Evolutionary conservation across 2,797 vertebrate genomes (phyloP).

Genomic region (Leucoraja ocellata): DNA sequence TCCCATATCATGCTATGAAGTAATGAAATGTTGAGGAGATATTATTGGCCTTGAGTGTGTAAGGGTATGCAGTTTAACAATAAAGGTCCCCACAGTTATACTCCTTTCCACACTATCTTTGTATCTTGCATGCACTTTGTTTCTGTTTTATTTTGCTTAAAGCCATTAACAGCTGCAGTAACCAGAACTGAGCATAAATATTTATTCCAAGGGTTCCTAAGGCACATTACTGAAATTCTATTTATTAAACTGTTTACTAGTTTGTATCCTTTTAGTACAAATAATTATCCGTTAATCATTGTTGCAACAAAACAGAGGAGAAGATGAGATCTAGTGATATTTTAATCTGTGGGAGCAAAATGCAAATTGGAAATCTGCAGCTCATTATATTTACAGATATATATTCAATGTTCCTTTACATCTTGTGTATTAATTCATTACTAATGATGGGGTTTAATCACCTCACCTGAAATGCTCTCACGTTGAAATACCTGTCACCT

Average conservation of each 20-base stretch:
- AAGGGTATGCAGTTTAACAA: neutral
- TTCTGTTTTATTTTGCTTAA: neutral
- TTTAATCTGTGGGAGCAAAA: neutral
- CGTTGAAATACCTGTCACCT: no score
- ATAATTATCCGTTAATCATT: slow-evolving; percentile 10
- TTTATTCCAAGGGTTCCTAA: slow-evolving; percentile 17
- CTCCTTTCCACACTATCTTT: neutral
- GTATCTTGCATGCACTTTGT: neutral
- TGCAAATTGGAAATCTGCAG: neutral
- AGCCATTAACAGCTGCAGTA: neutral
- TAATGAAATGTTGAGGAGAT: neutral
- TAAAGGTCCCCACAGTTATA: neutral
- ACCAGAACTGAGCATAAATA: slow-evolving; percentile 20
- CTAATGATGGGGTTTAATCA: neutral
- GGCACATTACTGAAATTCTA: neutral
- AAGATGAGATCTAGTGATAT: neutral
- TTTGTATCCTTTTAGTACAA: neutral
- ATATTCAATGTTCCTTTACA: neutral
- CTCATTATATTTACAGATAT: neutral
- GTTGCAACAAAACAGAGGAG: neutral
- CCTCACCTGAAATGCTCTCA: neutral
- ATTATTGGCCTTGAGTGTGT: slow-evolving; percentile 4
- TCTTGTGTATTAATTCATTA: neutral
- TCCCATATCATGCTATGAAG: neutral
- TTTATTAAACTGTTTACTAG: slow-evolving; percentile 26